Base-by-base conservation (phyloP, 1,140 invertebrate genomes). In the Aplysia californica region DNA sequence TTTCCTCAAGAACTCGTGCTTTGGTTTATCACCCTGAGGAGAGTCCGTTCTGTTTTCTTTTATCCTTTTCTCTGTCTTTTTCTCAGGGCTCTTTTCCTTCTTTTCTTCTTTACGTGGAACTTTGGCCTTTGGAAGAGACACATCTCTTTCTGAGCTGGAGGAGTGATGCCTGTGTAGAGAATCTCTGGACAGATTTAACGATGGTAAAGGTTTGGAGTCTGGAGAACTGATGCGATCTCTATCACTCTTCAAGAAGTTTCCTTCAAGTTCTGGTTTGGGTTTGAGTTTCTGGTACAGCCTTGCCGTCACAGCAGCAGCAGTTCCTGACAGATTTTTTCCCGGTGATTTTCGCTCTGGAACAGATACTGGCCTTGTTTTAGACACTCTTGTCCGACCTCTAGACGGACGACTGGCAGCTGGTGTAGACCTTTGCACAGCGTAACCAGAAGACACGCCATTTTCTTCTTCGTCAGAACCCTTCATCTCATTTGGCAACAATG, bases 271-370 rank as follows among this genome's bases (percentile, higher is more conserved):
- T 5, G 55, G 36, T 31, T 58, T 80, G 10, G 84, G 82, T 36
- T 79, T 58, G 33, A 76, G 79, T 29, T 81, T 58, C 71, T 80
- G 75, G 55, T 87, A 87, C 21, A 87, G 77, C 31, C 85, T 78
- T 55, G 80, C 75, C 3, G 84, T 87, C 4, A 87, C 85, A 50
- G 80, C 71, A 41, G 80, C 83, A 18, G 85, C 84, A 4, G 65
- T 71, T 29, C 72, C 39, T 20, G 82, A 73, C 26, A 86, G 68
- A 66, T 78, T 84, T n/a, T 66, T 74, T 31, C 75, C 56, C 71
- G 72, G 55, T n/a, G 70, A 61, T 23, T 39, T 66, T 31, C 10
- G 23, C 35, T 1, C 5, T 33, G 59, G 58, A 15, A 75, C 3
- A 36, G 67, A 20, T 35, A 39, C 31, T 26, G 55, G 36, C n/a